These are phyloP conservation scores for Oscheius myriophilus DNA, from an alignment of 2,888 invertebrate species.

Conservation along the genomic window DNA sequence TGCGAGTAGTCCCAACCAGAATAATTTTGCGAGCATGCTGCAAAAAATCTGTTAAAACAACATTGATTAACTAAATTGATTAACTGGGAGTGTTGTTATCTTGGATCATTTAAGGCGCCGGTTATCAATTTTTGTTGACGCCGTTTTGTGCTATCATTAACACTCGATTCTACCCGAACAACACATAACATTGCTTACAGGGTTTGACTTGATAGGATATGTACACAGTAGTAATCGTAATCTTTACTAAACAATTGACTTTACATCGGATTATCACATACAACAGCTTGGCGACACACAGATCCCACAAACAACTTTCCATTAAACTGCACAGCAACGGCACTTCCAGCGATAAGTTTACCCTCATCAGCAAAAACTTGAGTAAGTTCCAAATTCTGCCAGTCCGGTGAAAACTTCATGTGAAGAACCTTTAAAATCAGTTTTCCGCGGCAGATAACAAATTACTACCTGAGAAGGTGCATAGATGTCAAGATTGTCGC, in stretches of 20 bases:
- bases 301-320: slow-evolving; percentile 43
- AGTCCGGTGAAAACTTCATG: slow-evolving; percentile 38
- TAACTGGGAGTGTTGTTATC: no score
- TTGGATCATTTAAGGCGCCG: no score
- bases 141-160: no score
- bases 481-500: slow-evolving; percentile 13
- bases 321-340: slow-evolving; percentile 34
- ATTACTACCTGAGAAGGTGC: slow-evolving; percentile 39
- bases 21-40: slow-evolving; percentile 26
- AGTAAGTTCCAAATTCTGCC: slow-evolving; percentile 32
- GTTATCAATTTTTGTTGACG: no score
- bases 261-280: slow-evolving; percentile 11
- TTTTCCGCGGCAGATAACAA: no score
- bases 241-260: not conserved
- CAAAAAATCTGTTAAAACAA: no score
- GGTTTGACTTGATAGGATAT: no score
- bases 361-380: slow-evolving; percentile 47
- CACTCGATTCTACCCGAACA: no score
- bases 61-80: no score
- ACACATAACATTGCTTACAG: no score
- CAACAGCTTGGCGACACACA: slow-evolving; percentile 33
- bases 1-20: slow-evolving; percentile 29
- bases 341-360: slow-evolving; percentile 33
- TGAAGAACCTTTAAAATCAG: slow-evolving; percentile 44
- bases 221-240: no score